Evolutionary conservation across 2,888 invertebrate genomes (phyloP), one percentile per base, ranked within the genome.

Genomic region (Cheilosia soror): DNA sequence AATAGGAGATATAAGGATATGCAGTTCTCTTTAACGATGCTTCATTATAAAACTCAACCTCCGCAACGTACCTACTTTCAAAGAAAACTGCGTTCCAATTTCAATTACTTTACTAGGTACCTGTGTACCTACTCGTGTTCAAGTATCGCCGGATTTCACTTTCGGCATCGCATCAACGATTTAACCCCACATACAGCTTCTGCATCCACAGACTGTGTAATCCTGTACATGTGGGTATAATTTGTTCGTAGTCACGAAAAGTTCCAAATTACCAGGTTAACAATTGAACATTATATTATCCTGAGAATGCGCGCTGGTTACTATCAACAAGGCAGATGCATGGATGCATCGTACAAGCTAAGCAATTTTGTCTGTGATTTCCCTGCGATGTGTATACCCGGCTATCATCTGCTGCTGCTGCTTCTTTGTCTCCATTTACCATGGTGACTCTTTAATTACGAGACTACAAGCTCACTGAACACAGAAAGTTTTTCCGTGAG

Each of bases 231-330:
- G 44, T 15, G 63, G 69, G 63, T 76, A 58, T 69, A 69, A 81
- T 81, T 81, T 76, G 57, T 62, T 51, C 42, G 7, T 20, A 81
- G 81, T 81, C 81, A 81, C 81, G 81, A 76, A 76, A 57, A 57
- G 27, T 81, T 81, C 51, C 27, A 76, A 81, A 81, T 81, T 81
- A 81, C 81, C 63, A 69, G 63, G 75, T 75, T 81, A 75, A 75
- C 75, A 81, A 81, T 75, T 76, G 68, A 69, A 75, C 63, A 81
- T 63, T 63, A 51, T 51, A 75, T 63, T 63, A 51, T 51, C 29
- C 62, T 37, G 63, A 13, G 25, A 55, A 63, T 73, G 44, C 31
- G 20, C 15, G 29, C n/a, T 29, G 27, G 11, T 37, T 60, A 37
- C 9, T 42, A 47, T 37, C 58, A 33, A 49, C 42, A 29, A 44